Base-by-base conservation (phyloP, 2,113 vertebrate genomes). In the Spizaetus ornatus region DNA sequence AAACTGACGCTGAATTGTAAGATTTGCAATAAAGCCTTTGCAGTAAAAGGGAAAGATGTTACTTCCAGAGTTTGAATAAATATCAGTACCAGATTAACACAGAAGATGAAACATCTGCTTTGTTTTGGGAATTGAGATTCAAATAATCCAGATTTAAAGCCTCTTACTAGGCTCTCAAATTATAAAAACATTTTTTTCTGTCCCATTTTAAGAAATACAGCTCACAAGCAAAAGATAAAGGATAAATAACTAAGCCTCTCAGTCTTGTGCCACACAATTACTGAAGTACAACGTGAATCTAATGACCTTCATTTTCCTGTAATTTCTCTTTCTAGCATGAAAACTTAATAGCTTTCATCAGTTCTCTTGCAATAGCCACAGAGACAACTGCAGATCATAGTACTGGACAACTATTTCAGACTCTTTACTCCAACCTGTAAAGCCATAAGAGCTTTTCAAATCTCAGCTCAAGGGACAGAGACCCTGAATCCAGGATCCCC, bases 1-100 rank as follows among this genome's bases (percentile, higher is more conserved):
- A 96, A 98, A 99, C 95, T 99, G 99, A 34, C 99, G 98, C 96
- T 99, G 99, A 55, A 99, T 70, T 1, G 99, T 99, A 42, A 99
- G 99, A 93, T 99, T 99, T 66, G 99, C 98, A 88, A 99, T 98
- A 82, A 99, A 99, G 42, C 98, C 99, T 99, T 97, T 14, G 82
- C 47, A 96, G 82, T 13, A 34, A n/a, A 48, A 96, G 34, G 38
- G 61, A 86, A 96, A 81, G n/a, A 78, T 34, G 47, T 96, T 76
- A 95, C 26, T 88, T 66, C 9, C 63, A 36, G 20, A 63, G 31
- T 32, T 25, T 34, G 36, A 40, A 59, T 42, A 52, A 61, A 3
- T 42, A 52, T n/a, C 47, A 66, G 65, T 6, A 61, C 38, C 43
- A 88, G 55, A 79, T 12, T 72, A 76, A 87, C 45, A 62, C 26